Conservation (phyloP, 2,113 vertebrate species). For the Brienomyrus longianalis region DNA sequence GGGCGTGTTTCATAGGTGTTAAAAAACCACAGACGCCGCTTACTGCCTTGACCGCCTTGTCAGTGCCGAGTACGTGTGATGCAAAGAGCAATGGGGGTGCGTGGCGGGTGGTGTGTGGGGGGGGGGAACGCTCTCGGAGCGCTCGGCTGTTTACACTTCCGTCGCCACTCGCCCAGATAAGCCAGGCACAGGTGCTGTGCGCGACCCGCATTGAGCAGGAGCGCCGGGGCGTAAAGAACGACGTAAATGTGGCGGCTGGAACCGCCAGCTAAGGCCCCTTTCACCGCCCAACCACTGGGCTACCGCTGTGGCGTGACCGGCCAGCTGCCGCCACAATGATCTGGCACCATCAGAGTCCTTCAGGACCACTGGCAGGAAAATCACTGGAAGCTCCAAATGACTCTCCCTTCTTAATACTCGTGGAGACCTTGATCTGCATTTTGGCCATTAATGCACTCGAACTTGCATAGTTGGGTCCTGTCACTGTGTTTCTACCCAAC, state of each 20-base stretch:
- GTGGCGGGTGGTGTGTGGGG: background rate
- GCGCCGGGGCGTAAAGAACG: slow-evolving; percentile 66
- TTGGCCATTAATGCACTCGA: background rate
- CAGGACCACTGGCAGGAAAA: background rate
- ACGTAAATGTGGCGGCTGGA: slow-evolving; percentile 73
- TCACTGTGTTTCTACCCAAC: background rate
- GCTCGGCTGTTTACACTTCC: background rate
- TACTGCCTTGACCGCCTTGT: background rate
- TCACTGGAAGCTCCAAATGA: background rate
- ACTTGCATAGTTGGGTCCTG: background rate
- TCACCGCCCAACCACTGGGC: slow-evolving; percentile 67
- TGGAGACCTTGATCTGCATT: background rate
- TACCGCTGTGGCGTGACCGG: slow-evolving; percentile 64
- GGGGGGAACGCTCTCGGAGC: background rate
- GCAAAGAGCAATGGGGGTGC: background rate
- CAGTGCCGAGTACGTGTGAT: background rate
- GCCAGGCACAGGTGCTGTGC: slow-evolving; percentile 64
- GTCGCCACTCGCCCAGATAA: slow-evolving; percentile 36
- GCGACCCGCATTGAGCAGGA: slow-evolving; percentile 48
- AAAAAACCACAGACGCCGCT: background rate
- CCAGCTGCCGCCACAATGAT: slow-evolving; percentile 64
- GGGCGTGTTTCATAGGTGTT: background rate
- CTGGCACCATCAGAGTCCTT: slow-evolving; percentile 46
- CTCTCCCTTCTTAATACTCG: background rate
- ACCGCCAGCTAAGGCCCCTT: slow-evolving; percentile 72